Base-by-base conservation (phyloP, 35 echinoderm and acorn worm species). In the Heliocidaris erythrogramma region DNA sequence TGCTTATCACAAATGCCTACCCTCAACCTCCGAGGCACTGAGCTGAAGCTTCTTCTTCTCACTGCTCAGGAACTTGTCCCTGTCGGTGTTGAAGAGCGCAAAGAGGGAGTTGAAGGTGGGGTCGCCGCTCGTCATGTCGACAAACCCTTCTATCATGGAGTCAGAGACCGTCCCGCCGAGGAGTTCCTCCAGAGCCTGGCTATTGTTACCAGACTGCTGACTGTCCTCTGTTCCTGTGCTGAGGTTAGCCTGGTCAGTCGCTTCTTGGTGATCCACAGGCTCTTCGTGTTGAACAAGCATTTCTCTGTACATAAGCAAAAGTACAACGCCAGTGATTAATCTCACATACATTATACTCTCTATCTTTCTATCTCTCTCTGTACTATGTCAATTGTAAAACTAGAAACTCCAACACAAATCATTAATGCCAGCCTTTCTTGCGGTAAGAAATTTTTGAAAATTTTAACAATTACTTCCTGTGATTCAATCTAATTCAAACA, bases 71-170 rank as follows among this genome's bases (percentile, higher is more conserved):
- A 94, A 96, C 78, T 96, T 94, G 49, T 96, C 97, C n/a, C 95
- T 47, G 59, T 97, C 97, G 16, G 96, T 86, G 56, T 96, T 98
- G 93, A 98, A 98, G 9, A 98, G 91, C 30, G 97, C 94, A 65
- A 98, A 98, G 94, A 98, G 95, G 21, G 96, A 94, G 52, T 96
- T 96, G 69, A 96, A 98, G n/a, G 97, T 94, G 10, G 97, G 97
- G 92, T 98, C 97, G 0, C 86, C 49, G 65, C 96, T 95, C 18
- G 96, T 95, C 85, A 88, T 96, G 48, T 98, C 92, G 2, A 96
- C 94, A 48, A 95, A 93, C 71, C 96, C 96, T 2, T 95, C 92
- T 12, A 98, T 60, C 0, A 94, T 95, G 47, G 95, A 59, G 16
- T 95, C 92, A 3, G 50, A 61, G 50, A 97, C 85, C 32, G 60